Evolutionary conservation across 2,797 vertebrate genomes (phyloP).

Genomic region (Myotis findleyi): DNA sequence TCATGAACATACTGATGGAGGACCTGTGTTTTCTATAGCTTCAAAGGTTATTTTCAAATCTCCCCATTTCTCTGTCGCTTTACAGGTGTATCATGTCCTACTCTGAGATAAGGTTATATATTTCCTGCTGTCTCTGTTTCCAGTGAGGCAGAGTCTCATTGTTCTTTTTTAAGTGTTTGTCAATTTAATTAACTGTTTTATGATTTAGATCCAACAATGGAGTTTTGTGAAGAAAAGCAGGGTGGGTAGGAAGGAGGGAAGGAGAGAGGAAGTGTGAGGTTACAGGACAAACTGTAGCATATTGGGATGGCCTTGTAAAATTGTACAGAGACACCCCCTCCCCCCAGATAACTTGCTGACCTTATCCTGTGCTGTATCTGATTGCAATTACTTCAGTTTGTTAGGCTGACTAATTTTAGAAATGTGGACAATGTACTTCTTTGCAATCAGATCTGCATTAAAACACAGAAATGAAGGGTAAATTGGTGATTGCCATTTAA

Average conservation of each 20-base stretch:
- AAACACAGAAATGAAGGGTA: constrained; percentile 71
- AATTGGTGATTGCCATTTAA: constrained; percentile 66
- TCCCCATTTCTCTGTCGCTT: neutral
- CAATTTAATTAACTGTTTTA: constrained; percentile 48
- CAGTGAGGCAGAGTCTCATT: neutral
- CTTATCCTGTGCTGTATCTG: constrained; percentile 66
- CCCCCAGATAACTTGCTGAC: constrained; percentile 60
- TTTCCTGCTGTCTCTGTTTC: constrained; percentile 29
- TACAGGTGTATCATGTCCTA: neutral
- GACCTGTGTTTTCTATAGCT: neutral
- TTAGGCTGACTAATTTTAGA: constrained; percentile 76
- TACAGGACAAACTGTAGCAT: neutral
- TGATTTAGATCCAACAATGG: constrained; percentile 11
- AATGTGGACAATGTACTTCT: constrained; percentile 67
- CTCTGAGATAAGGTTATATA: neutral
- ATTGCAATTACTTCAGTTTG: constrained; percentile 75
- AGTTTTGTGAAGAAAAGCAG: constrained; percentile 14
- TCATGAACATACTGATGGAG: neutral
- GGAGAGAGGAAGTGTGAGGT: neutral
- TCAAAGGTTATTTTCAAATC: constrained; percentile 47
- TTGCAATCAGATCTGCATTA: constrained; percentile 78
- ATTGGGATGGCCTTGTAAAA: constrained; percentile 65
- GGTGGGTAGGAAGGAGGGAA: neutral
- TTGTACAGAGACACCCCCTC: constrained; percentile 29
- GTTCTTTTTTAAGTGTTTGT: constrained; percentile 1